Base-by-base conservation (phyloP, 2,113 vertebrate genomes). In the Alligator sinensis region DNA sequence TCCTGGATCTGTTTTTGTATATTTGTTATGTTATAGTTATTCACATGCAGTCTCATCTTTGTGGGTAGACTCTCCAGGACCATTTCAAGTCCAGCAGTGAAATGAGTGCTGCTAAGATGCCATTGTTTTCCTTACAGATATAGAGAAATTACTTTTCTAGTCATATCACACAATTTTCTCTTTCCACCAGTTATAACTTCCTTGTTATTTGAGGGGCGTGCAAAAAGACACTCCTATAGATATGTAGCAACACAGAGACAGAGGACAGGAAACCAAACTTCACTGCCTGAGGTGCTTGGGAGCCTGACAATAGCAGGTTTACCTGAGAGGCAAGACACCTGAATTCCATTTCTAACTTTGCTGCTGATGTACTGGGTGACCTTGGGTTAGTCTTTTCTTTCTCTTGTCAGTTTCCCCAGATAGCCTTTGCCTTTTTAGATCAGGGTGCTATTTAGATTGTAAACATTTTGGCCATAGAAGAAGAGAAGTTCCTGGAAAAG, bases 101-200 rank as follows among this genome's bases (percentile, higher is more conserved):
- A 88, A 79, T 88, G 79, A 86, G 81, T 27, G 70, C 82, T 38
- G 74, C 72, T 90, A 75, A 82, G 84, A 75, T 63, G 25, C 17
- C 86, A 86, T 89, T 30, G 83, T 55, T 78, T 9, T 34, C 77
- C 24, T 58, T 82, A 30, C 4, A 93, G 81, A 81, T 77, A 27
- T 25, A 86, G 16, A 7, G 60, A 38, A 68, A 75, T 30, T 76
- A 61, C 27, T 87, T 91, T 91, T 87, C 82, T 10, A 78, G 21
- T 85, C 60, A 86, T 27, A 66, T 10, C 25, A 5, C 24, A 76
- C 11, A 89, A 18, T 68, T 94, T 91, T 91, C 87, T 78, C n/a
- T 38, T 87, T 62, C 75, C 92, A 30, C 22, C 64, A 87, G 85
- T 38, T 68, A n/a, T 68, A 81, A 83, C 84, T 92, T 81, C 89